Evolutionary conservation across 2,113 vertebrate species (phyloP), one percentile per base, ranked within the genome.

Genomic region (Carassius auratus): DNA sequence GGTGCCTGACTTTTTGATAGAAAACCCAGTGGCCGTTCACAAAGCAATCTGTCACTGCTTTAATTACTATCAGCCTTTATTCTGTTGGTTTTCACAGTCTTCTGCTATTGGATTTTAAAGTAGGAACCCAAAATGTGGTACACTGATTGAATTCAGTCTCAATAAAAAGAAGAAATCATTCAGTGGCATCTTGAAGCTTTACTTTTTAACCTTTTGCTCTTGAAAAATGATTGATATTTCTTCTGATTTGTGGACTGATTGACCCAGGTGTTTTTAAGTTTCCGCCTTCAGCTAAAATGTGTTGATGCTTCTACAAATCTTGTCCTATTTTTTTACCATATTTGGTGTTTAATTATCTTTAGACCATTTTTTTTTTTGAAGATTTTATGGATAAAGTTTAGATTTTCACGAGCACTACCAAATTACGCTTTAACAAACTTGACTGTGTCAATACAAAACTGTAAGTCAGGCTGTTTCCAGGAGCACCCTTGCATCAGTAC

Each of bases 1-100:
- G 92, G 93, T 92, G 91, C 92, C 91, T 89, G 88, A 76, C 88
- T 82, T 83, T 89, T 71, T 76, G 48, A 86, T 76, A 48, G 2
- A 84, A 26, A 6, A n/a, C 38, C 61, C 23, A 3, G 78, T 45
- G 78, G 38, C 38, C 10, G 1, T 50, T 68, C 42, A 50, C 42
- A 76, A 76, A 30, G 75, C 50, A 76, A 76, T 55, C 75, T 76
- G 75, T 33, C 75, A 33, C 50, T 76, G 45, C 75, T 55, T 76
- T 76, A 26, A 52, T 30, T 76, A 19, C 9, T 55, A 5, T 76
- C 48, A 55, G 48, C 50, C 21, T 12, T 74, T 75, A 75, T 73
- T 42, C 12, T 50, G 30, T 21, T 38, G 8, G 73, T 50, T 50
- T 42, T 75, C 38, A 26, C 13, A 48, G 3, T 26, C 8, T 26